phyloP scores from a whole-genome alignment of 2,888 invertebrate species.

The Tinea semifulvella region DNA sequence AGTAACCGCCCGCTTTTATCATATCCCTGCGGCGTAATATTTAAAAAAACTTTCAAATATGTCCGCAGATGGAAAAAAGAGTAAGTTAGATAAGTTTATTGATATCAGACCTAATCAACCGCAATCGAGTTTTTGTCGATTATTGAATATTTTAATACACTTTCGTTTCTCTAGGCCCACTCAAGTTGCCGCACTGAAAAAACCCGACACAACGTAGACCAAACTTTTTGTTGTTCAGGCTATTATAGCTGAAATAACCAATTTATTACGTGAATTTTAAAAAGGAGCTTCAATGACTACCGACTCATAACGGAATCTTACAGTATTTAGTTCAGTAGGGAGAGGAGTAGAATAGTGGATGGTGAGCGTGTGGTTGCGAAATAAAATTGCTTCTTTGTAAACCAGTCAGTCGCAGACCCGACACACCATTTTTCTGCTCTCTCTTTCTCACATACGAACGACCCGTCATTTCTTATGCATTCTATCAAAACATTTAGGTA shows the following conservation, averaged over 20 bases:
- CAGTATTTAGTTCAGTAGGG: too few relatives aligned
- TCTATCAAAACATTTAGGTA: too few relatives aligned
- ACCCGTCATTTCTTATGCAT: too few relatives aligned
- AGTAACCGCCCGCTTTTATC: too few relatives aligned
- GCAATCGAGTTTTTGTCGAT: constrained; percentile 22
- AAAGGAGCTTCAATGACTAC: background rate
- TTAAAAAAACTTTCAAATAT: constrained; percentile 8
- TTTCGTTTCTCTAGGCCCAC: constrained; percentile 12
- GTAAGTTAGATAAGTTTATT: constrained; percentile 16
- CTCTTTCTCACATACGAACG: too few relatives aligned
- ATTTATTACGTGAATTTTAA: constrained; percentile 8
- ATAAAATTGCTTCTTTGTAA: too few relatives aligned
- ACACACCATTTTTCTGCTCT: too few relatives aligned
- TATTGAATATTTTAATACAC: constrained; percentile 14
- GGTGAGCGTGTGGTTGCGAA: too few relatives aligned
- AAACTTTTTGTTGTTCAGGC: constrained; percentile 4
- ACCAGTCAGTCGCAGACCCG: too few relatives aligned
- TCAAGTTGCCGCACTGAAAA: constrained; percentile 10
- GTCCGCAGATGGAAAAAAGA: constrained; percentile 9
- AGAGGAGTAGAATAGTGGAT: too few relatives aligned
- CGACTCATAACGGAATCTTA: too few relatives aligned
- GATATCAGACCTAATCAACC: constrained; percentile 23
- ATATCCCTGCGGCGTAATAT: background rate
- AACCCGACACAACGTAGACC: constrained; percentile 4
- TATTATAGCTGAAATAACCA: constrained; percentile 4